phyloP scores from a whole-genome alignment of 2,888 invertebrate species.

The Philereme vetulata region DNA sequence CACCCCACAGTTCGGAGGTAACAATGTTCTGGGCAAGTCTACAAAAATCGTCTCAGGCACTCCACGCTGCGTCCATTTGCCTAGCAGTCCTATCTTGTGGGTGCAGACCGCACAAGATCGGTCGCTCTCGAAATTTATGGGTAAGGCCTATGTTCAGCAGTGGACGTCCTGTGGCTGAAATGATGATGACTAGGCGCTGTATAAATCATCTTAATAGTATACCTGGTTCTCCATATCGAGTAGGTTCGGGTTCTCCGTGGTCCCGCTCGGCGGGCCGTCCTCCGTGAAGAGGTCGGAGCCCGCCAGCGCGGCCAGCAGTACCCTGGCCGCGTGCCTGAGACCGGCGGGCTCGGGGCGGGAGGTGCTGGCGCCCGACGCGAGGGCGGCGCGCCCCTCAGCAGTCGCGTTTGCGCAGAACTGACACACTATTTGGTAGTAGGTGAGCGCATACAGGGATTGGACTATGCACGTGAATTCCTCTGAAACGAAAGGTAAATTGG shows the following conservation, averaged over 20 bases:
- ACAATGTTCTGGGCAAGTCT: too few species aligned
- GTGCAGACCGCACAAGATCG: too few species aligned
- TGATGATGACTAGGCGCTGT: too few species aligned
- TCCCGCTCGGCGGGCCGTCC: conserved; percentile 69
- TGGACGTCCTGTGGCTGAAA: too few species aligned
- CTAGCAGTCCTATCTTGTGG: too few species aligned
- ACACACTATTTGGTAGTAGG: conserved; percentile 94
- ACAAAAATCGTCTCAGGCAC: too few species aligned
- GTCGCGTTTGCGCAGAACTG: conserved; percentile 89
- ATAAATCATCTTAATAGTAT: not conserved
- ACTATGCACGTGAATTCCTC: conserved; percentile 95
- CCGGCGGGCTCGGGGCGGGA: conserved; percentile 42
- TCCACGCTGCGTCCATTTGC: too few species aligned
- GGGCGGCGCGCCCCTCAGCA: conserved; percentile 85
- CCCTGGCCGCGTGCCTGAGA: conserved; percentile 48
- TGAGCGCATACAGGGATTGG: conserved; percentile 93
- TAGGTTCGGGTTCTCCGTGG: conserved; percentile 48
- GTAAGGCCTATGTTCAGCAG: too few species aligned
- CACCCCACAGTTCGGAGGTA: too few species aligned
- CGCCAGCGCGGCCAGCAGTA: conserved; percentile 61
- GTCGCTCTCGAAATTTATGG: too few species aligned
- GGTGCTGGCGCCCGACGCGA: conserved; percentile 45
- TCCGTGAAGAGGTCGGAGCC: conserved; percentile 85
- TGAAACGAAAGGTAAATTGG: conserved; percentile 56
- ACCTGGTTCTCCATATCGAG: conserved; percentile 55